Evolutionary conservation across 2,113 vertebrate genomes (phyloP), one percentile per base, ranked within the genome.

Genomic region (Egretta garzetta): DNA sequence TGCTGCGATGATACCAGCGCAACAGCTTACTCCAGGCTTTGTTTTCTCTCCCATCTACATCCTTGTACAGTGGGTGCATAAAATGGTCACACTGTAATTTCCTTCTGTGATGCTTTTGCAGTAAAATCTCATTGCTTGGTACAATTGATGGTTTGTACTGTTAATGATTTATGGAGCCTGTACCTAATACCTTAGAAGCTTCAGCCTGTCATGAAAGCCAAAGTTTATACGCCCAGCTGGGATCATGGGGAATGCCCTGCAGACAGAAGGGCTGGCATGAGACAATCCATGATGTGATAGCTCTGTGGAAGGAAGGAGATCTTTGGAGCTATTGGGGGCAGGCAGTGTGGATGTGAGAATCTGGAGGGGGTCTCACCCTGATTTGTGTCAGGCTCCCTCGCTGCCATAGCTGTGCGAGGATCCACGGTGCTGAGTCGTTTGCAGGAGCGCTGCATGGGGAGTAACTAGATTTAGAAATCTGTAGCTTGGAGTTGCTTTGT

Each of bases 401-500:
- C 6, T 14, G 2, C 16, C 24, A 0, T 4, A 1, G 8, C 64
- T 33, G 52, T 3, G 0, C 19, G 3, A 30, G 62, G 64, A 87
- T 1, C 62, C 43, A 2, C 30, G 2, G 22, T 1, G 2, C n/a
- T 3, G 84, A 35, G 52, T 24, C 0, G 37, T 70, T 90, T 26
- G 13, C 47, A 1, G 83, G 86, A 86, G 83, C 67, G 0, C 74
- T 86, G 80, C 90, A 75, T 9, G 17, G 91, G 80, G 88, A 94
- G 55, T 23, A 86, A 64, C 63, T 94, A 77, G 83, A 95, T 95
- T 88, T 90, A 94, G 94, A 62, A 91, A 14, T 26, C 21, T 49
- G 75, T 50, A 92, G 93, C 91, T 20, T 19, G 72, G 94, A 58
- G 93, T 81, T 92, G 91, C 62, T 74, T 37, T 77, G 96, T 97